phyloP scores from a whole-genome alignment of 1,140 invertebrate genomes.

The Trissolcus basalis region DNA sequence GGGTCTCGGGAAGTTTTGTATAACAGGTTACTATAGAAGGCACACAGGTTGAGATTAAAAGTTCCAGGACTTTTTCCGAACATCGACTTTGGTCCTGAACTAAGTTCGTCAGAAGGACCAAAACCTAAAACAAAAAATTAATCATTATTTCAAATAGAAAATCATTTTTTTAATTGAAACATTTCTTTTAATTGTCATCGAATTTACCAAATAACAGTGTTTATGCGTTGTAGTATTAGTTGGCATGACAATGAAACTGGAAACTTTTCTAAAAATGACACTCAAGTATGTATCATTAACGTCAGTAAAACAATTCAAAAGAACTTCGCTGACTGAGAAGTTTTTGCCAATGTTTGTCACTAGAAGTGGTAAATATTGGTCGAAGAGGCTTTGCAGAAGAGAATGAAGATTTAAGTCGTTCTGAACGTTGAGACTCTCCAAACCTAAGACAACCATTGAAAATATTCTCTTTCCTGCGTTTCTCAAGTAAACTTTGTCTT shows the following conservation, averaged over 20 bases:
- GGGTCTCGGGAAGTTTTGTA: conserved; percentile 67
- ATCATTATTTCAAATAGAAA: too few species aligned
- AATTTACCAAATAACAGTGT: conserved; percentile 67
- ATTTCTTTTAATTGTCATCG: too few species aligned
- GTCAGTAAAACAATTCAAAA: conserved; percentile 68
- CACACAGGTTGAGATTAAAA: conserved; percentile 64
- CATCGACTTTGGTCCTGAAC: conserved; percentile 60
- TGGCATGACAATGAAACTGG: conserved; percentile 63
- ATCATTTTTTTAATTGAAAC: too few species aligned
- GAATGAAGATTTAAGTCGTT: conserved; percentile 66
- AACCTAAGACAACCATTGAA: conserved; percentile 68
- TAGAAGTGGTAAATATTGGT: conserved; percentile 69
- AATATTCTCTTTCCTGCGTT: conserved; percentile 68
- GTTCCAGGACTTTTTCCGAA: conserved; percentile 58
- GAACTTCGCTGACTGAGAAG: conserved; percentile 63
- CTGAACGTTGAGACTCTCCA: conserved; percentile 66
- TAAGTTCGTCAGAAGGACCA: conserved; percentile 66
- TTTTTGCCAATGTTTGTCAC: conserved; percentile 52
- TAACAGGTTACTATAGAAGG: conserved; percentile 65
- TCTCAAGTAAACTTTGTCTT: conserved; percentile 62
- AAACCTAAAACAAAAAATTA: conserved; percentile 65
- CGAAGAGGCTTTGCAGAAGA: conserved; percentile 67
- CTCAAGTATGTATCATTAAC: conserved; percentile 60
- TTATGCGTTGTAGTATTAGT: conserved; percentile 66
- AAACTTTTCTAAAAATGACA: conserved; percentile 65